Evolutionary conservation across 1,140 invertebrate genomes (phyloP), one percentile per base, ranked within the genome.

Genomic region (Bombus superbus): DNA sequence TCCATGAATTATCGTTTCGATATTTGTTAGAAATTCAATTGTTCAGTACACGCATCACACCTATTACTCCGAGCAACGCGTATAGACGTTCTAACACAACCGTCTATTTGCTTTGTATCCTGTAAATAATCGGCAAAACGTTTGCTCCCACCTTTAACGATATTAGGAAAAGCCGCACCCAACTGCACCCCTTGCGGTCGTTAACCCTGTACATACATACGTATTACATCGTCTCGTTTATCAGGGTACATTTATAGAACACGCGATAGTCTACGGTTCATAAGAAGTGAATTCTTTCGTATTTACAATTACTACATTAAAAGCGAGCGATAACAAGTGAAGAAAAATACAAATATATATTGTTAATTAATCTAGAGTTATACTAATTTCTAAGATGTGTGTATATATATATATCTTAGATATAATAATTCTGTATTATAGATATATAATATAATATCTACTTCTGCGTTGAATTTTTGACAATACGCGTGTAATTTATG

Each of bases 141-240:
- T 76, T 83, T 77, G 35, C 62, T 66, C 18, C 11, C 40, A 40
- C 62, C 59, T 68, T 83, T 77, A 83, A 40, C 59, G 82, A 87
- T 82, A 90, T 87, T 89, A 90, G 76, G 59, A 80, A 84, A 81
- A 75, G 72, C 89, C 89, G 73, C 89, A 79, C 89, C 86, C 86
- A 84, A 75, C 42, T 88, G 77, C 85, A 89, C 80, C 87, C 73
- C 68, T 81, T 57, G 64, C 64, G 90, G 88, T 86, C 89, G 87
- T 90, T 85, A 86, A 90, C 86, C 88, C 83, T 57, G 38, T 81
- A 83, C 38, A 64, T 57, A 40, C 71, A 53, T 35, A 35, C 44
- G 57, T 89, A 64, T 22, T 53, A 53, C 68, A 71, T 77, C 77
- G 69, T 77, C 47, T 81, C 76, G 66, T 47, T 83, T 79, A 86